Evolutionary conservation across 2,888 invertebrate genomes (phyloP), one percentile per base, ranked within the genome.

Genomic region (Coleophora flavipennella): DNA sequence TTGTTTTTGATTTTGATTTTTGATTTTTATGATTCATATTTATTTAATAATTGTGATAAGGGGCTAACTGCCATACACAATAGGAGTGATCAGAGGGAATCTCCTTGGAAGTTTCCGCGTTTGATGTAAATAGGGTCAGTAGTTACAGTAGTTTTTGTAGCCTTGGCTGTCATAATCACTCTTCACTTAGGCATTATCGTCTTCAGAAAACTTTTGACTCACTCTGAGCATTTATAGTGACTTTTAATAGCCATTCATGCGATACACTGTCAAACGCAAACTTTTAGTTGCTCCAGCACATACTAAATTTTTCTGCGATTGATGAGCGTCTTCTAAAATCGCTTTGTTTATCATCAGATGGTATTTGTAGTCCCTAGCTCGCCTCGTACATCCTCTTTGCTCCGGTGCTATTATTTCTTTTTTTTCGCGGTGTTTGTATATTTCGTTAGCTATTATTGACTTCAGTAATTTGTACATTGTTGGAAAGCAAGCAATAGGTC

Each of bases 11-110:
- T n/a, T n/a, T n/a, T n/a, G n/a, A n/a, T n/a, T n/a, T n/a, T n/a
- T n/a, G n/a, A 48, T 29, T 45, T 45, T 44, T 48, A 45, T 7
- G 8, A 13, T 38, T 36, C 9, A 37, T 43, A 46, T 38, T 44
- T 45, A 27, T 42, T 42, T 8, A 49, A 38, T 11, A 49, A 35
- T 12, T 34, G 33, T 6, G 47, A 50, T 1, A 50, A 1, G 2
- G 50, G 50, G 25, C 50, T 52, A 2, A 49, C 32, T 1, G 31
- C 45, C 20, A 46, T 12, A 31, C 46, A 46, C 11, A 51, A 49
- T 2, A 47, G 34, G 1, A 49, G 26, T n/a, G 45, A 41, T n/a
- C n/a, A n/a, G n/a, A n/a, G n/a, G n/a, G n/a, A n/a, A n/a, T n/a
- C n/a, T n/a, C n/a, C n/a, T n/a, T 12, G 41, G 41, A 2, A 45